A percentile compares a stretch with the other conserved stretches of the same genome.
phyloP scores from a whole-genome alignment of 2,113 vertebrate genomes.

The Poeciliopsis retropinna region DNA sequence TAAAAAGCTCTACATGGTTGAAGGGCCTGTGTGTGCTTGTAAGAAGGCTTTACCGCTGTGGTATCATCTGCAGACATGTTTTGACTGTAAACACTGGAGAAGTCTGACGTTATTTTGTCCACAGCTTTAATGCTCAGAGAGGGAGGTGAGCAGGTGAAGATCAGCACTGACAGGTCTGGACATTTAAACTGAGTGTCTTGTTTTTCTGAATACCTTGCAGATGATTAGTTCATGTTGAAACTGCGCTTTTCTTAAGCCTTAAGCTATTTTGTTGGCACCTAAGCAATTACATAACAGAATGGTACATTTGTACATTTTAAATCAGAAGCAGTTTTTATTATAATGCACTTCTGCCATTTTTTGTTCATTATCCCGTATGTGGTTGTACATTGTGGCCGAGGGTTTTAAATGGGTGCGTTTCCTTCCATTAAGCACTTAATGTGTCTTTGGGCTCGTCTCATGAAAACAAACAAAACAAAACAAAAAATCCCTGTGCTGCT shows the following conservation, averaged over 20 bases:
- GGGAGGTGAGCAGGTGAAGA: slow-evolving; percentile 46
- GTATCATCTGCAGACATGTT: slow-evolving; percentile 59
- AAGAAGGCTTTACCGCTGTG: slow-evolving; percentile 46
- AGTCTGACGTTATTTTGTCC: slow-evolving; percentile 62
- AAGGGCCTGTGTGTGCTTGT: slow-evolving; percentile 63
- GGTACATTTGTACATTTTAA: not conserved
- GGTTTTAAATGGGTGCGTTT: slow-evolving; percentile 12
- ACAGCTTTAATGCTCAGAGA: slow-evolving; percentile 49
- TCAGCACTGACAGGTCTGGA: slow-evolving; percentile 45
- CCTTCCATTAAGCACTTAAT: not conserved
- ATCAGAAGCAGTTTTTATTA: not conserved
- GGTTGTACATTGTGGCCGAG: not conserved
- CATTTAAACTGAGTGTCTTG: slow-evolving; percentile 32
- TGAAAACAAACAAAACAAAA: not conserved
- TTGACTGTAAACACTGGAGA: slow-evolving; percentile 63
- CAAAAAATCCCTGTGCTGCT: not conserved
- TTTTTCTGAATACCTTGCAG: slow-evolving; percentile 30
- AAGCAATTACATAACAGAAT: not conserved
- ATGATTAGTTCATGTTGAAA: slow-evolving; percentile 31
- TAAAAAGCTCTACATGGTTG: slow-evolving; percentile 56
- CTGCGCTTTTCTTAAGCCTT: slow-evolving; percentile 2
- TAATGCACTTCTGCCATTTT: not conserved
- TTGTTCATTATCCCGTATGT: not conserved
- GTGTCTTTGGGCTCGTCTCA: slow-evolving; percentile 7
- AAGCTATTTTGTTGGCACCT: slow-evolving; percentile 1